These are phyloP conservation scores for Tenthredo mesomela DNA, from an alignment of 2,888 invertebrate genomes.

Conservation along the genomic window DNA sequence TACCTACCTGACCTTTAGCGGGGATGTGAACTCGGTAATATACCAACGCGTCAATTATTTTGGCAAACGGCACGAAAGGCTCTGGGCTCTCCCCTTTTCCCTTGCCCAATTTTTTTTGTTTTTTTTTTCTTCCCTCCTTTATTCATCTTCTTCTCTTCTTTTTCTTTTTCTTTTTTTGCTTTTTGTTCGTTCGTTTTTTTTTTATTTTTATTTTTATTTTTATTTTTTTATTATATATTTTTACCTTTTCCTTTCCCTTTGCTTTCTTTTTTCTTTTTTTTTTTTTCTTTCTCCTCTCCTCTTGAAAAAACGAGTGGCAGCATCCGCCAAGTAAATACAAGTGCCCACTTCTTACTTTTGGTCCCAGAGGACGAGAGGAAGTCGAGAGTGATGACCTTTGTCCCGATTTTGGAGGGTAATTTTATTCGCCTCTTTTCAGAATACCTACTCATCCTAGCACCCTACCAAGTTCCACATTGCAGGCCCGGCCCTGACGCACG, in stretches of 20 bases:
- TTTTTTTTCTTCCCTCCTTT: not conserved
- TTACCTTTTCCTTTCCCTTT: constrained; percentile 8
- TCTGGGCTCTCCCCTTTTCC: not conserved
- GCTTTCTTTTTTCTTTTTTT: not conserved
- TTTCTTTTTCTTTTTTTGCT: not conserved
- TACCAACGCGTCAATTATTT: constrained; percentile 49
- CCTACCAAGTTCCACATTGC: not conserved
- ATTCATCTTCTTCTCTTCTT: not conserved
- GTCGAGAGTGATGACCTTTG: constrained; percentile 48
- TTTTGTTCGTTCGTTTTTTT: not conserved
- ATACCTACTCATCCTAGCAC: constrained; percentile 13
- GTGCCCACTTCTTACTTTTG: constrained; percentile 31
- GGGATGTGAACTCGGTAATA: constrained; percentile 22
- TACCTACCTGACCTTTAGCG: constrained; percentile 47
- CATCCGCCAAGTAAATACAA: constrained; percentile 47
- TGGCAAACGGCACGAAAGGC: constrained; percentile 13
- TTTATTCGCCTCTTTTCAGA: constrained; percentile 19
- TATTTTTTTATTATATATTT: constrained; percentile 3
- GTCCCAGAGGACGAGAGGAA: not conserved
- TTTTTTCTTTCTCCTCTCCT: not conserved
- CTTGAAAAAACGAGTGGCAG: constrained; percentile 51
- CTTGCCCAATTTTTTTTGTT: not conserved
- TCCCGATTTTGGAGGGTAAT: constrained; percentile 36
- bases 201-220: not conserved
- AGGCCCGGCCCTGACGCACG: constrained; percentile 12